Percentiles rank a stretch among this genome's conserved stretches.
Conservation (phyloP, 2,797 vertebrate species). For the Acrossocheilus fasciatus region DNA sequence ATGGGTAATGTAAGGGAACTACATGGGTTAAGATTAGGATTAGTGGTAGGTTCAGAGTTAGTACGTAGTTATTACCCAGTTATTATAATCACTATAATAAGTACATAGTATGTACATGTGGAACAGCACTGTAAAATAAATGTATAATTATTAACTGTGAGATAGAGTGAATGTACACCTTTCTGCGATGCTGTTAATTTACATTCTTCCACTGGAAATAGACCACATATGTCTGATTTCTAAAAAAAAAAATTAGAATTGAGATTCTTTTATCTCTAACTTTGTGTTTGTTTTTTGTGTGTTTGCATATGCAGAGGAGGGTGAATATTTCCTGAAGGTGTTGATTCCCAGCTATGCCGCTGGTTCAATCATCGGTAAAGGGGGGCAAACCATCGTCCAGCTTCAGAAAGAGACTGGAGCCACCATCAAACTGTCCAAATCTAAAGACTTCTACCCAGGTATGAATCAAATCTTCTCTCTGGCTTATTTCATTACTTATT, state of each 20-base stretch:
- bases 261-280: background rate
- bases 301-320: slow-evolving; percentile 81
- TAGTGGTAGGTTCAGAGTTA: background rate
- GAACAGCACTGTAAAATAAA: background rate
- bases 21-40: background rate
- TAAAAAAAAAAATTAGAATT: background rate
- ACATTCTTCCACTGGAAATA: background rate
- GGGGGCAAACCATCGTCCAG: slow-evolving; percentile 95
- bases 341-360: slow-evolving; percentile 97
- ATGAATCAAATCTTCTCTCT: slow-evolving; percentile 60
- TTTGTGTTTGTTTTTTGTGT: slow-evolving; percentile 22
- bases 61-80: background rate
- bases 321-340: slow-evolving; percentile 96
- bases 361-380: slow-evolving; percentile 95
- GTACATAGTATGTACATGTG: background rate
- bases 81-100: background rate
- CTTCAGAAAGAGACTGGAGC: slow-evolving; percentile 95
- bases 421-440: slow-evolving; percentile 97
- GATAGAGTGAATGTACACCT: background rate
- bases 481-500: background rate
- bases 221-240: background rate
- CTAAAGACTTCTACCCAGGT: slow-evolving; percentile 98
- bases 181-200: background rate
- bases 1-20: background rate
- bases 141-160: background rate